phyloP scores from a whole-genome alignment of 2,113 vertebrate species.

The Microtus richardsoni region DNA sequence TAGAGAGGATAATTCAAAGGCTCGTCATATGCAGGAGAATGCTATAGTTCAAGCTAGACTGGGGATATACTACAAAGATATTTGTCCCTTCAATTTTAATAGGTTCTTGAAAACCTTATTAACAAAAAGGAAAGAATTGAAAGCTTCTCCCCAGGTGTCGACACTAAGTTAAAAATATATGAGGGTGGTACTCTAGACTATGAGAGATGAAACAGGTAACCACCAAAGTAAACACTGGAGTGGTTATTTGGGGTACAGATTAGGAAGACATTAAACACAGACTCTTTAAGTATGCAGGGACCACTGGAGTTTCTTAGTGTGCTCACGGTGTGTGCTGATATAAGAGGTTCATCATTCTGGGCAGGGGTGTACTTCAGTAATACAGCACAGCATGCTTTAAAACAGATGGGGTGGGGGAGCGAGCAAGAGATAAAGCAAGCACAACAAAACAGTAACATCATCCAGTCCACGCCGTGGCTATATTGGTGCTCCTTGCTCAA shows the following conservation, averaged over 20 bases:
- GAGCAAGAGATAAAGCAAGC: slow-evolving; percentile 13
- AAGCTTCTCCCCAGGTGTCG: background rate
- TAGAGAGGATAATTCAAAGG: background rate
- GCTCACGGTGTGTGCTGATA: background rate
- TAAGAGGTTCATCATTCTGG: background rate
- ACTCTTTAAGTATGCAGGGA: background rate
- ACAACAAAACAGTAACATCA: background rate
- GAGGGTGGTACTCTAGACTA: background rate
- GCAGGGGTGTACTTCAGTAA: background rate
- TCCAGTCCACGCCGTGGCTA: background rate
- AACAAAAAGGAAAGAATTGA: background rate
- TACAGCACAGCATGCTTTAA: background rate
- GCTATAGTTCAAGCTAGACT: background rate
- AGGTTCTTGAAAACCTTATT: background rate
- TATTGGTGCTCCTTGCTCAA: background rate
- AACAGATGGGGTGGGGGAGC: background rate
- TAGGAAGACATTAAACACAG: background rate
- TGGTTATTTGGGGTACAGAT: background rate
- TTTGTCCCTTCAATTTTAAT: background rate
- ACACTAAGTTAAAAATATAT: background rate
- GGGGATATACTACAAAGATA: background rate
- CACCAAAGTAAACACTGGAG: background rate
- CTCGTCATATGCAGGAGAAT: background rate
- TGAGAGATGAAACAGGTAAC: background rate
- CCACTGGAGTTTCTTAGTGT: background rate